These are phyloP conservation scores for Drosophila pandora DNA, from an alignment of 1,140 invertebrate species.

Conservation along the genomic window DNA sequence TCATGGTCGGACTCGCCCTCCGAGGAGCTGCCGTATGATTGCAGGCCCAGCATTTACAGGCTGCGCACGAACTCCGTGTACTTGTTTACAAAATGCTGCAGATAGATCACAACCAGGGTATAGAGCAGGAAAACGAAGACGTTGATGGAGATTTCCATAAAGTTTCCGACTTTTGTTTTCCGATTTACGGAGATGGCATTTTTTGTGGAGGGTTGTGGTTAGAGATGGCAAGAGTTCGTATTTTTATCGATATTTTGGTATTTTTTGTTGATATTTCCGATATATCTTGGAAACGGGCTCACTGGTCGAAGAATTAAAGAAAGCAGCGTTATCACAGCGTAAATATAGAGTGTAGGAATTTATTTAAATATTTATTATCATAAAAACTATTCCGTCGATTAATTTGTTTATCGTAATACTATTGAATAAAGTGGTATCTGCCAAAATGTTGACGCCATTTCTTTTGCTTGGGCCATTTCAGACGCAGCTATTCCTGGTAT, in stretches of 20 bases:
- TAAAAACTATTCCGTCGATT: too few relatives aligned
- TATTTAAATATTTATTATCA: too few relatives aligned
- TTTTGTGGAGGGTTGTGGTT: neutral
- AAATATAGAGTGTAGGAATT: too few relatives aligned
- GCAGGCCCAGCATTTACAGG: constrained; percentile 70
- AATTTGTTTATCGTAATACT: too few relatives aligned
- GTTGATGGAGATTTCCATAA: constrained; percentile 76
- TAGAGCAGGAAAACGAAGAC: constrained; percentile 73
- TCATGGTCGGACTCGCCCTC: constrained; percentile 71
- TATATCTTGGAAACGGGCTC: too few relatives aligned
- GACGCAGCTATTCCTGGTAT: neutral
- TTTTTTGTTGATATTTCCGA: too few relatives aligned
- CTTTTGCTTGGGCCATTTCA: neutral
- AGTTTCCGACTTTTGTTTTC: constrained; percentile 26
- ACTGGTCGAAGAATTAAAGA: too few relatives aligned
- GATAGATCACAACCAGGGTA: constrained; percentile 59
- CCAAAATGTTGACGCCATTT: too few relatives aligned
- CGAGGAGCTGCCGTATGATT: constrained; percentile 75
- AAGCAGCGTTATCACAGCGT: too few relatives aligned
- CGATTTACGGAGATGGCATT: constrained; percentile 17
- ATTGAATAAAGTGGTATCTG: too few relatives aligned
- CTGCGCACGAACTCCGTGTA: constrained; percentile 60
- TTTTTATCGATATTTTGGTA: too few relatives aligned
- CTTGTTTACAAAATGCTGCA: constrained; percentile 72
- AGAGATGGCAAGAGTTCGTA: too few relatives aligned